A percentile compares a stretch with the other conserved stretches of the same genome.
Conservation (phyloP, 2,113 vertebrate genomes). For the Dendrocopos noguchii region DNA sequence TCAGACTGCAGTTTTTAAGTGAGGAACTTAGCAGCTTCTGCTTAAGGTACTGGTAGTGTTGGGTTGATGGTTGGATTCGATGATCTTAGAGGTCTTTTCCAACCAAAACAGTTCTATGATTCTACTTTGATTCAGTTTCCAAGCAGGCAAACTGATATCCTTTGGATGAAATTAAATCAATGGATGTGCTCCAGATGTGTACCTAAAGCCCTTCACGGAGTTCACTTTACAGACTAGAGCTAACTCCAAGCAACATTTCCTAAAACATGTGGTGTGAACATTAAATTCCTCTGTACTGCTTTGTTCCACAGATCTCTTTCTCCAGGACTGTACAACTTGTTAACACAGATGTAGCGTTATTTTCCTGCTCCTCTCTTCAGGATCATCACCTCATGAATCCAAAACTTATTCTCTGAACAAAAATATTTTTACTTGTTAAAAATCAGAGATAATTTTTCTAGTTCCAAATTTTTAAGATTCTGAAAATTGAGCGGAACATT, state of each 20-base stretch:
- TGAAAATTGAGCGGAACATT: neutral
- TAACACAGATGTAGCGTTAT: neutral
- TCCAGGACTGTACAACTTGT: neutral
- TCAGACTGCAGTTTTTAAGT: neutral
- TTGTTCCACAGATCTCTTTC: neutral
- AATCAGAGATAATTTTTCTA: neutral
- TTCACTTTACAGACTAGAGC: neutral
- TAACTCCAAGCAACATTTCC: neutral
- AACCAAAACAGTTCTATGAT: too few species aligned
- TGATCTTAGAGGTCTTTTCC: too few species aligned
- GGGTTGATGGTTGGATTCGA: too few species aligned
- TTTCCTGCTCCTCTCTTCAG: neutral
- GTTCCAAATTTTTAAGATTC: neutral
- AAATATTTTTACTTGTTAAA: neutral
- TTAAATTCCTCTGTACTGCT: neutral
- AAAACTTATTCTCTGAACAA: neutral
- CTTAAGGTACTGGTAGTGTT: too few species aligned
- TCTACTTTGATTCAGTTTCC: neutral
- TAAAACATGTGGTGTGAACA: neutral
- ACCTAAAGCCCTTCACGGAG: neutral
- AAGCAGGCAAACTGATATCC: neutral
- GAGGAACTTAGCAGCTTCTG: neutral
- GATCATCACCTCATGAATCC: neutral
- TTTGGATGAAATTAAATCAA: neutral
- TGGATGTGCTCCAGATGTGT: neutral